phyloP scores from a whole-genome alignment of 2,888 invertebrate species.

The Ceramica pisi region DNA sequence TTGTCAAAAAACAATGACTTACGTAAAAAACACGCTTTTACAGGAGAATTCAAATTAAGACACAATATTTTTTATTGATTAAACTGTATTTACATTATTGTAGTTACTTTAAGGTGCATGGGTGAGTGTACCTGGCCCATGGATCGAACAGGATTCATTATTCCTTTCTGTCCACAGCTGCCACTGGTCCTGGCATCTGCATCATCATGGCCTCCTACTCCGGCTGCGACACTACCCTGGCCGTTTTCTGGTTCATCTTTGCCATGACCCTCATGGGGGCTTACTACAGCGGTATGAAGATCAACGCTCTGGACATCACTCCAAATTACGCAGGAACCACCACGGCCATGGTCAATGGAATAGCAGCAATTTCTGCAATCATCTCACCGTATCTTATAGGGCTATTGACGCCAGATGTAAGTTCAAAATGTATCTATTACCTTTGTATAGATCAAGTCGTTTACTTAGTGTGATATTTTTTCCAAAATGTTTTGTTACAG shows the following conservation, averaged over 20 bases:
- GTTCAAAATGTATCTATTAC: slow-evolving; percentile 60
- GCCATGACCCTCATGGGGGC: slow-evolving; percentile 93
- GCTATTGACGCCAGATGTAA: slow-evolving; percentile 91
- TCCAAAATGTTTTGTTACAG: not conserved
- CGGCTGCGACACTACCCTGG: slow-evolving; percentile 89
- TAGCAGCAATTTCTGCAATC: slow-evolving; percentile 92
- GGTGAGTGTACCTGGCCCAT: not conserved
- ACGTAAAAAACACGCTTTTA: no score
- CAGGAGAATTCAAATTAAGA: no score
- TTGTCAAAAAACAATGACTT: no score
- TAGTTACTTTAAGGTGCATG: no score
- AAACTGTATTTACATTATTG: no score
- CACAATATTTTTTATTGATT: no score
- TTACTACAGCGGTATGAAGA: slow-evolving; percentile 93
- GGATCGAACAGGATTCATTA: not conserved
- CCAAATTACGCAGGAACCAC: slow-evolving; percentile 92
- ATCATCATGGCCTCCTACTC: slow-evolving; percentile 92
- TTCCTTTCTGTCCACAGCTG: slow-evolving; percentile 83
- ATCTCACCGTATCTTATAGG: slow-evolving; percentile 92
- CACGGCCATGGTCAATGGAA: slow-evolving; percentile 92
- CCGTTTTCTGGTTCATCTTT: slow-evolving; percentile 91
- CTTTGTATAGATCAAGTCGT: no score
- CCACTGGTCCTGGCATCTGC: slow-evolving; percentile 92
- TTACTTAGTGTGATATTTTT: no score
- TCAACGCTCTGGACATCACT: slow-evolving; percentile 92